Percentiles rank a stretch among this genome's conserved stretches.
These are phyloP conservation scores for Catharus minimus DNA, from an alignment of 2,113 vertebrate species.

Conservation along the genomic window DNA sequence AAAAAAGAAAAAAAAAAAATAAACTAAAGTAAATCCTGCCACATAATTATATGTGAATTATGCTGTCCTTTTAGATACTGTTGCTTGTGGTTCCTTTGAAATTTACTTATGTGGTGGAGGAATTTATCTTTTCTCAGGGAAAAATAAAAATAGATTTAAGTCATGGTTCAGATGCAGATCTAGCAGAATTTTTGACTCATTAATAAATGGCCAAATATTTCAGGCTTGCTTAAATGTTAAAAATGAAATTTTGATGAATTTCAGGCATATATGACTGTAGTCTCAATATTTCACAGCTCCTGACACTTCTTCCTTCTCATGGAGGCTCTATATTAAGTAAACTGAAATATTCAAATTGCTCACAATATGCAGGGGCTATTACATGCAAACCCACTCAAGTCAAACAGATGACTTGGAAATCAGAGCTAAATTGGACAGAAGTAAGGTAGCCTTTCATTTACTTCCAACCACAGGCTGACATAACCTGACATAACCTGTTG, in stretches of 20 bases:
- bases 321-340: background rate
- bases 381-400: background rate
- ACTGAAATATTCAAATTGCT: background rate
- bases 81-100: background rate
- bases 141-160: background rate
- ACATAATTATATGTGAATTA: background rate
- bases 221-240: background rate
- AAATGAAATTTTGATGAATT: background rate
- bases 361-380: background rate
- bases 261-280: background rate
- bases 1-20: background rate
- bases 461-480: background rate
- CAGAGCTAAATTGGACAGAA: background rate
- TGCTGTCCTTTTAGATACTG: background rate
- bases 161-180: background rate
- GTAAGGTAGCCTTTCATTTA: background rate
- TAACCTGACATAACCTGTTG: background rate
- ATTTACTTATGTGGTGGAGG: background rate
- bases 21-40: background rate
- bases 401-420: background rate
- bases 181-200: background rate
- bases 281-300: background rate
- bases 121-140: background rate
- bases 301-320: background rate
- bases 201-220: background rate